Conservation (phyloP, 2,888 invertebrate species). For the Crocallis elinguaria region DNA sequence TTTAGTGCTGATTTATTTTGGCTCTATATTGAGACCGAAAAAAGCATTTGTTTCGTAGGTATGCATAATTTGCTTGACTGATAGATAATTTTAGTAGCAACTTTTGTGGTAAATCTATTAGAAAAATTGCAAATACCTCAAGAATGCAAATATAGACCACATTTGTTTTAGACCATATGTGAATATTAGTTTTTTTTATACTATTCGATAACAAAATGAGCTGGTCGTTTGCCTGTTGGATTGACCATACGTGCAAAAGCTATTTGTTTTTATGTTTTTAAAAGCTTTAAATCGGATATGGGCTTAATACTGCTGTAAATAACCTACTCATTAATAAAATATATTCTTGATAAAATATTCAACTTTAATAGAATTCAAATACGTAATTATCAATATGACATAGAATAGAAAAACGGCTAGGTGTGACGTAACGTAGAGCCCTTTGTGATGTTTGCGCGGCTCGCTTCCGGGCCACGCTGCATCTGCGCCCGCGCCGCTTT, state of each 20-base stretch:
- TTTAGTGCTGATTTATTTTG: slow-evolving; percentile 35
- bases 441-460: slow-evolving; percentile 67
- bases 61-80: background rate
- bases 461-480: slow-evolving; percentile 74
- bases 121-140: too few relatives aligned
- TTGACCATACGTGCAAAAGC: too few relatives aligned
- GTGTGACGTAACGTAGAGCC: slow-evolving; percentile 57
- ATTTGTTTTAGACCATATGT: too few relatives aligned
- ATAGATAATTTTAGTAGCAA: background rate
- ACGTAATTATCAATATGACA: background rate
- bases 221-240: too few relatives aligned
- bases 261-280: too few relatives aligned
- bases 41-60: slow-evolving; percentile 16
- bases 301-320: too few relatives aligned
- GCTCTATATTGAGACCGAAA: slow-evolving; percentile 2
- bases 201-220: too few relatives aligned
- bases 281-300: too few relatives aligned
- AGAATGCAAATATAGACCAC: too few relatives aligned
- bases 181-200: too few relatives aligned
- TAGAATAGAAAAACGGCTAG: slow-evolving; percentile 14
- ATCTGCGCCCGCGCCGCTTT: slow-evolving; percentile 78
- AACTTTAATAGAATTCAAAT: background rate
- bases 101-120: too few relatives aligned
- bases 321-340: background rate
- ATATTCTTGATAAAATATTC: background rate